Evolutionary conservation across 2,113 vertebrate species (phyloP), one percentile per base, ranked within the genome.

Genomic region (Diphyllodes magnificus): DNA sequence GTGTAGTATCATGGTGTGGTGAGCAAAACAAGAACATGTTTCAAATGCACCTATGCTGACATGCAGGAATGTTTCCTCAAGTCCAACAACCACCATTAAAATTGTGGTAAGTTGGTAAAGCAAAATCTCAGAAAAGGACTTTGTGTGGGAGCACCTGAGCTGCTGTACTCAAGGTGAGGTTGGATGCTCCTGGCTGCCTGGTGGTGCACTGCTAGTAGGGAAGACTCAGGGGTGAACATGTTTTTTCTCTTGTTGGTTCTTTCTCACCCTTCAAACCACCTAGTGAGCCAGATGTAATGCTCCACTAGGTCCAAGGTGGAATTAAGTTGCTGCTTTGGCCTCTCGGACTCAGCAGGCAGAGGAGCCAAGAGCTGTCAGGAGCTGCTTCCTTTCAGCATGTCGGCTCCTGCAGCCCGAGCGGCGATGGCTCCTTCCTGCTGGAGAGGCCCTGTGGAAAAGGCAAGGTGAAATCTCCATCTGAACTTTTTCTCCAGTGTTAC

Each of bases 391-490:
- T 66, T 22, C 33, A 90, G 59, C 24, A 25, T 2, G 1, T 65
- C 0, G 0, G 44, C 71, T 76, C 57, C 77, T 2, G 0, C 54
- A 30, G 63, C 85, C 31, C 1, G 0, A 54, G 51, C 7, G 3
- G 28, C 20, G 6, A 4, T 28, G 80, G 64, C 70, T 59, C 6
- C 2, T 31, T 78, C 50, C 61, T 78, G 92, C 71, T 61, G 79
- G 31, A 72, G 49, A 73, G 49, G 15, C 31, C 50, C 18, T 27
- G 25, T 83, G 80, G 59, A 78, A 90, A 60, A 7, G 15, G 37
- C 44, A 49, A 73, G n/a, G 56, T 69, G 57, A 53, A 95, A 76
- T 45, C 50, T 70, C 53, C 66, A 44, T 14, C 51, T 88, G 44
- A 90, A 10, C 18, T 31, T 69, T 35, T 30, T 49, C 33, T 75